Evolutionary conservation across 1,140 invertebrate genomes (phyloP).

Genomic region (Glomeris maerens): DNA sequence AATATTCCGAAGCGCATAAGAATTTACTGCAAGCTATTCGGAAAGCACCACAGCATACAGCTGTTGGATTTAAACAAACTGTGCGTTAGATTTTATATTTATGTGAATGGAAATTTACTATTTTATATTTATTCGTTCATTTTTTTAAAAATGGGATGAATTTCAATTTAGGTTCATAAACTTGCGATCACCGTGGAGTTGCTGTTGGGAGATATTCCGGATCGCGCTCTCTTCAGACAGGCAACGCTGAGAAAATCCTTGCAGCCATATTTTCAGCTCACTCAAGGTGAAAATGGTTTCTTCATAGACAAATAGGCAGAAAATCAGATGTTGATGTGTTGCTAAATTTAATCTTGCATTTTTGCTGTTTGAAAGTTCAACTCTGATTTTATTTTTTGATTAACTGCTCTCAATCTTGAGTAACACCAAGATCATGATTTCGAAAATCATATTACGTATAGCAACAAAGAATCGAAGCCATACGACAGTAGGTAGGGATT

Average conservation of each 20-base stretch:
- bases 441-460: too few relatives aligned
- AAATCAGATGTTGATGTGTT: conserved; percentile 10
- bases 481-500: too few relatives aligned
- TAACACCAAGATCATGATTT: too few relatives aligned
- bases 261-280: conserved; percentile 91
- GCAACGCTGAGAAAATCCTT: conserved; percentile 69
- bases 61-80: conserved; percentile 96
- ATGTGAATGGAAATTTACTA: conserved; percentile 2
- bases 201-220: conserved; percentile 92
- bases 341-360: not conserved
- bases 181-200: conserved; percentile 90
- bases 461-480: too few relatives aligned
- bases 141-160: too few relatives aligned
- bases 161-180: conserved; percentile 57
- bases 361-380: conserved; percentile 9
- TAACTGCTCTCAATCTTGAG: too few relatives aligned
- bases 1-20: conserved; percentile 93
- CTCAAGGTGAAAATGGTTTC: conserved; percentile 47
- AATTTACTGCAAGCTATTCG: conserved; percentile 80
- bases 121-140: not conserved
- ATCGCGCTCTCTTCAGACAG: conserved; percentile 56
- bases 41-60: conserved; percentile 91
- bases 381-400: too few relatives aligned
- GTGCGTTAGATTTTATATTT: conserved; percentile 31
- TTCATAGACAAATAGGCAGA: not conserved